These are phyloP conservation scores for Drosophila phalerata DNA, from an alignment of 2,888 invertebrate genomes.

Conservation along the genomic window DNA sequence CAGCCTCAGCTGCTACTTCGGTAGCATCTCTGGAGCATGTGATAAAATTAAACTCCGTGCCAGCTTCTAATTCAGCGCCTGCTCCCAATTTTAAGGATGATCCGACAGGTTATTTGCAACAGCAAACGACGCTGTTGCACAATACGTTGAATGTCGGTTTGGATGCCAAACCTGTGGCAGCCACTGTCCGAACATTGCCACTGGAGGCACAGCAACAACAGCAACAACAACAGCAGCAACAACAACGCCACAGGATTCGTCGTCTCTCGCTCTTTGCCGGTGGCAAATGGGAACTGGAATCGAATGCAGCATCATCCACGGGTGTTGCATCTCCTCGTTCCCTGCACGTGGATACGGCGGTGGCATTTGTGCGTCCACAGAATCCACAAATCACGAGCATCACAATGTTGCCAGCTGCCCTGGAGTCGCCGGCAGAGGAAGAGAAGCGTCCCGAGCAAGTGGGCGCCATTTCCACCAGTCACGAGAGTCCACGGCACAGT, in stretches of 20 bases:
- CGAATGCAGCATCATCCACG: neutral
- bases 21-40: slow-evolving; percentile 52
- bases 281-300: slow-evolving; percentile 62
- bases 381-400: slow-evolving; percentile 64
- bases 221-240: slow-evolving; percentile 66
- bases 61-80: slow-evolving; percentile 14
- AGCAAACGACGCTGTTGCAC: slow-evolving; percentile 94
- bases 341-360: slow-evolving; percentile 61
- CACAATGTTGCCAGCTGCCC: slow-evolving; percentile 86
- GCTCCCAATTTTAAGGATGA: slow-evolving; percentile 90
- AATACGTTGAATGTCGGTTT: slow-evolving; percentile 92
- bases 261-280: slow-evolving; percentile 59
- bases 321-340: slow-evolving; percentile 28
- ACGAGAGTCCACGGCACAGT: slow-evolving; percentile 90
- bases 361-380: slow-evolving; percentile 66
- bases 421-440: slow-evolving; percentile 79
- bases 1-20: slow-evolving; percentile 24
- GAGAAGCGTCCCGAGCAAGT: slow-evolving; percentile 91
- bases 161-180: slow-evolving; percentile 79
- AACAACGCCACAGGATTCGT: slow-evolving; percentile 76
- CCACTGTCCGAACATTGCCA: slow-evolving; percentile 41
- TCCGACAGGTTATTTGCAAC: slow-evolving; percentile 95
- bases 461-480: slow-evolving; percentile 93
- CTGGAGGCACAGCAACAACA: slow-evolving; percentile 64
- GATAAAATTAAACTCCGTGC: slow-evolving; percentile 55